Base-by-base conservation (phyloP, 2,797 vertebrate species). In the Tauraco hartlaubi region DNA sequence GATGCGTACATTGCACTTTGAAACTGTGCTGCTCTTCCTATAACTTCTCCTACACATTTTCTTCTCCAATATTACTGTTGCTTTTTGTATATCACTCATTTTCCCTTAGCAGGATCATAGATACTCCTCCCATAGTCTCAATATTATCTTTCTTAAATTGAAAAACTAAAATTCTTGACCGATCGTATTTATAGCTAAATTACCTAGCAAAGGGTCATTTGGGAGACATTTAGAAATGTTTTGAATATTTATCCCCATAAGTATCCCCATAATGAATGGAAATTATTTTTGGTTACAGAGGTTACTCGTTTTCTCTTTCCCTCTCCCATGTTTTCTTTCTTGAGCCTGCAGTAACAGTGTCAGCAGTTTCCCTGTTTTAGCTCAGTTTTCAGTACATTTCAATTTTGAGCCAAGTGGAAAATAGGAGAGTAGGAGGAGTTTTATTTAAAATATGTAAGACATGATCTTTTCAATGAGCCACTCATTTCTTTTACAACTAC, bases 391-490 rank as follows among this genome's bases (percentile, higher is more conserved):
- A 72, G 71, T 62, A 44, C 25, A 18, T 82, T 74, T 74, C 22
- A 17, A 64, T 92, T 78, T 86, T 85, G 33, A 88, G 29, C 21
- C 71, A 64, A 83, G 44, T 79, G 41, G 37, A 90, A 96, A 77
- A 91, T 15, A 82, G 59, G 11, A 75, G 46, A 88, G 59, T 59
- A 62, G 84, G 25, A 85, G 28, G 31, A 92, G n/a, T 82, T 88
- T 83, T 85, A 86, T 93, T 95, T 95, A 76, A 96, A 91, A 82
- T 55, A 82, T 52, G 39, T 67, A 92, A 88, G 71, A 76, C 66
- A 17, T 14, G 20, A 88, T 84, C 74, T 75, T 75, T 93, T 88
- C 71, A 88, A 35, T 75, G 51, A 80, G 51, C 35, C 55, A 67
- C 16, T 39, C n/a, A 52, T 78, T 93, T 91, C 33, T 86, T 88